phyloP scores from a whole-genome alignment of 2,113 vertebrate genomes.

The Oenanthe melanoleuca region DNA sequence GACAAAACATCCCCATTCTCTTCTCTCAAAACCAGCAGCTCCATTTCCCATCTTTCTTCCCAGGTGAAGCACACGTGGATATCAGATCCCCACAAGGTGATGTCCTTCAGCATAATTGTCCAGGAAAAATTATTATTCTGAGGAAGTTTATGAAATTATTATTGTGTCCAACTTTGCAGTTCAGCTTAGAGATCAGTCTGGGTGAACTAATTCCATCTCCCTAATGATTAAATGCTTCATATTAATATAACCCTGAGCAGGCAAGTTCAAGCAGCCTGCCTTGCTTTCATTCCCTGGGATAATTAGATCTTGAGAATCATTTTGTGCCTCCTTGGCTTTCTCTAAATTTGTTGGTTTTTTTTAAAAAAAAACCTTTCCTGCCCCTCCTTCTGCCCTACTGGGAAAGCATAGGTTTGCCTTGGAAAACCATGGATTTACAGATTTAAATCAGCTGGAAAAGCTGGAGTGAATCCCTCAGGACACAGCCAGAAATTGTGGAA shows the following conservation, averaged over 20 bases:
- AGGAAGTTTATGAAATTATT: conserved; percentile 29
- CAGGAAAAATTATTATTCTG: conserved; percentile 43
- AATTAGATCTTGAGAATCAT: conserved; percentile 25
- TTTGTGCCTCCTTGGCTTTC: not conserved
- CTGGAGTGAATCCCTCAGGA: not conserved
- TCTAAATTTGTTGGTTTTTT: not conserved
- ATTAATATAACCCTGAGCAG: conserved; percentile 39
- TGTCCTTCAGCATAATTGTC: conserved; percentile 20
- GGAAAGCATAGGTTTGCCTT: not conserved
- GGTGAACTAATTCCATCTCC: conserved; percentile 63
- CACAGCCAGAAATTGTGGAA: not conserved
- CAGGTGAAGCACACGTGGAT: not conserved
- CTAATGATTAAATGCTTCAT: conserved; percentile 61
- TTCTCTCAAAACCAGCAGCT: not conserved
- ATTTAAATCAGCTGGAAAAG: not conserved
- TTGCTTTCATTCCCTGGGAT: not conserved
- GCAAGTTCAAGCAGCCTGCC: conserved; percentile 13
- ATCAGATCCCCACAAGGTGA: not conserved
- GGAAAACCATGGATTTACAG: not conserved
- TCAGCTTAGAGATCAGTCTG: conserved; percentile 23
- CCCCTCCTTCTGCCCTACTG: not conserved
- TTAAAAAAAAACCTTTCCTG: not conserved
- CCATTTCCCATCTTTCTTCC: not conserved
- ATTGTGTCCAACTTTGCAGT: conserved; percentile 24
- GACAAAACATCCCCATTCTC: not conserved